These are phyloP conservation scores for Argyrosomus japonicus DNA, from an alignment of 2,113 vertebrate genomes.

Conservation along the genomic window DNA sequence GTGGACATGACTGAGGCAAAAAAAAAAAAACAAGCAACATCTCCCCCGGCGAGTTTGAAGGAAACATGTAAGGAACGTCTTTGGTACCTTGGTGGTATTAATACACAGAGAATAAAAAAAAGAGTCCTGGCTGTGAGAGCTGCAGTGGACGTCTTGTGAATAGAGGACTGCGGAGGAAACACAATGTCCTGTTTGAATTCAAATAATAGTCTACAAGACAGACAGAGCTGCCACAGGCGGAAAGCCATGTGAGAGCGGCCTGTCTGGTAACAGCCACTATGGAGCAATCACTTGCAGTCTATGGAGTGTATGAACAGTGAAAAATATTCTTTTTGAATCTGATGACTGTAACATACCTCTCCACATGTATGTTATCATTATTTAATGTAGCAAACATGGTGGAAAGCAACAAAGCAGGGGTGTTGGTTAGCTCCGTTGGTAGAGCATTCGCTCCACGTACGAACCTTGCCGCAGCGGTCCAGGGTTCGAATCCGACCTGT, in stretches of 20 bases:
- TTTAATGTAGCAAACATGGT: background rate
- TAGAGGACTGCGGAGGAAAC: constrained; percentile 6
- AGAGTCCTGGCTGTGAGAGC: background rate
- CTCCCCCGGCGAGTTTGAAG: background rate
- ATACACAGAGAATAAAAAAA: background rate
- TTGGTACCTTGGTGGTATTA: background rate
- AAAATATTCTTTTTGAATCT: background rate
- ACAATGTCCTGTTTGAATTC: constrained; percentile 25
- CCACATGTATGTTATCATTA: background rate
- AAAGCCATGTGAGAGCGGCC: constrained; percentile 13
- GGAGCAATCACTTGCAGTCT: background rate
- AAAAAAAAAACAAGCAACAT: background rate
- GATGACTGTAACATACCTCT: background rate
- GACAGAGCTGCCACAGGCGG: constrained; percentile 8
- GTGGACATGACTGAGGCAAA: background rate
- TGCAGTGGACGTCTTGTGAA: background rate
- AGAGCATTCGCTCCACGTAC: too few species aligned
- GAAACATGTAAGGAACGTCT: background rate
- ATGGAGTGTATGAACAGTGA: background rate
- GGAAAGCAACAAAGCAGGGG: background rate
- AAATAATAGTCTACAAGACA: constrained; percentile 21
- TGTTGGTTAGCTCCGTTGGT: too few species aligned
- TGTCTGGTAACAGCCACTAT: background rate
- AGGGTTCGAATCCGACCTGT: too few species aligned
- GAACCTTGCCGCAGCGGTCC: too few species aligned